phyloP scores from a whole-genome alignment of 2,797 vertebrate genomes.

The Megalops cyprinoides region DNA sequence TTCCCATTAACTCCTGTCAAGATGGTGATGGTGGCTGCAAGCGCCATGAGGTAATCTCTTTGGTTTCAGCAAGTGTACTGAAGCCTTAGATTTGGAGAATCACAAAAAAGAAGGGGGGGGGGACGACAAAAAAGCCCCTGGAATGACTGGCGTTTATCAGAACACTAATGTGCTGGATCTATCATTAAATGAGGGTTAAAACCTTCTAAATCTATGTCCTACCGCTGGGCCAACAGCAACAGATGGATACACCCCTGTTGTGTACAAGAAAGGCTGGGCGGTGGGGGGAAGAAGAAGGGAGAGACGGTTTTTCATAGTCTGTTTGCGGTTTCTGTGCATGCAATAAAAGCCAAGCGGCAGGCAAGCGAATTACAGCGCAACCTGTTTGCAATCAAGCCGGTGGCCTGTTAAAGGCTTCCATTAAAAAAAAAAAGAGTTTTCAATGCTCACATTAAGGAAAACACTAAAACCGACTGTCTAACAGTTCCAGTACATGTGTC shows the following conservation, averaged over 20 bases:
- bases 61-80: slow-evolving; percentile 45
- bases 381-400: slow-evolving; percentile 60
- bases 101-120: slow-evolving; percentile 40
- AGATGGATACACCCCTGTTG: slow-evolving; percentile 32
- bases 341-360: slow-evolving; percentile 49
- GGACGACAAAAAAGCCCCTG: slow-evolving; percentile 43
- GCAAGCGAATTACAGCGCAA: slow-evolving; percentile 36
- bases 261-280: slow-evolving; percentile 28
- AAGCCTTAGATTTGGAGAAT: slow-evolving; percentile 53
- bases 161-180: slow-evolving; percentile 47
- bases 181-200: slow-evolving; percentile 49
- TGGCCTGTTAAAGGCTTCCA: slow-evolving; percentile 56
- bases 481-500: slow-evolving; percentile 24
- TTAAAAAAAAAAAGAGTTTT: slow-evolving; percentile 32
- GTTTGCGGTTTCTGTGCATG: slow-evolving; percentile 59
- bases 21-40: slow-evolving; percentile 66
- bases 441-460: slow-evolving; percentile 35
- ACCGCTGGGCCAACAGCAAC: slow-evolving; percentile 40
- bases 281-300: slow-evolving; percentile 39
- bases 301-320: slow-evolving; percentile 50
- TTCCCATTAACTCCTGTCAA: slow-evolving; percentile 73
- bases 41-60: slow-evolving; percentile 73
- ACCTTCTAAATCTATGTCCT: slow-evolving; percentile 33
- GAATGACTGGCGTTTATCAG: slow-evolving; percentile 57
- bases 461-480: slow-evolving; percentile 16